Conservation (phyloP, 30 jellyfish, hydroid and myxozoan genomes). For the Turritopsis dohrnii region DNA sequence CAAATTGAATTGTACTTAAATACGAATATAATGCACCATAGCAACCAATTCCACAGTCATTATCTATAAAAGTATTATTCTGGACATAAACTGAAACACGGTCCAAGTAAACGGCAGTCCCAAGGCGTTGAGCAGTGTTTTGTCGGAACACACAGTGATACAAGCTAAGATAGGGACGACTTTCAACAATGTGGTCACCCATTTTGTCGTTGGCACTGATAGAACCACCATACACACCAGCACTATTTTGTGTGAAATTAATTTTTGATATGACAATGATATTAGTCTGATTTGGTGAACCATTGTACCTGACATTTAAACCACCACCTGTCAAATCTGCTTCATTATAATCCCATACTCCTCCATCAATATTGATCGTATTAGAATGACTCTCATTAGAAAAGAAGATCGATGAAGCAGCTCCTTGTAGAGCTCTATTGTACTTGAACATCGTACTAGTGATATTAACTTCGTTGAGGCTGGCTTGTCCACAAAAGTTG, state of each 20-base stretch:
- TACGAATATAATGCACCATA: neutral
- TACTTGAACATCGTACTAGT: neutral
- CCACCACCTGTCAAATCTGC: slow-evolving; percentile 11
- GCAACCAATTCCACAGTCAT: neutral
- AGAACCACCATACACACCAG: neutral
- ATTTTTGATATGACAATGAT: neutral
- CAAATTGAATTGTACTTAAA: neutral
- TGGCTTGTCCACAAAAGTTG: neutral
- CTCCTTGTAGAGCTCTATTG: neutral
- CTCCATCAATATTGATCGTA: neutral
- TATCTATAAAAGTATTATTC: neutral
- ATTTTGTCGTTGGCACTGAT: neutral
- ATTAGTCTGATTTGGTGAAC: neutral
- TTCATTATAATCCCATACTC: neutral
- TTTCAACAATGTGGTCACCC: neutral
- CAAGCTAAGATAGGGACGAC: neutral
- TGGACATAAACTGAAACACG: neutral
- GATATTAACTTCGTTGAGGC: neutral
- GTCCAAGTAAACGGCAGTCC: slow-evolving; percentile 5
- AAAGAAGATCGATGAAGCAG: neutral
- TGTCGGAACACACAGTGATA: neutral
- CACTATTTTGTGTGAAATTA: neutral
- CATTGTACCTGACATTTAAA: neutral
- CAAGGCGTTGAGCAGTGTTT: neutral
- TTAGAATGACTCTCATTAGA: neutral